phyloP scores from a whole-genome alignment of 2,888 invertebrate species.

The Aquatica leii region DNA sequence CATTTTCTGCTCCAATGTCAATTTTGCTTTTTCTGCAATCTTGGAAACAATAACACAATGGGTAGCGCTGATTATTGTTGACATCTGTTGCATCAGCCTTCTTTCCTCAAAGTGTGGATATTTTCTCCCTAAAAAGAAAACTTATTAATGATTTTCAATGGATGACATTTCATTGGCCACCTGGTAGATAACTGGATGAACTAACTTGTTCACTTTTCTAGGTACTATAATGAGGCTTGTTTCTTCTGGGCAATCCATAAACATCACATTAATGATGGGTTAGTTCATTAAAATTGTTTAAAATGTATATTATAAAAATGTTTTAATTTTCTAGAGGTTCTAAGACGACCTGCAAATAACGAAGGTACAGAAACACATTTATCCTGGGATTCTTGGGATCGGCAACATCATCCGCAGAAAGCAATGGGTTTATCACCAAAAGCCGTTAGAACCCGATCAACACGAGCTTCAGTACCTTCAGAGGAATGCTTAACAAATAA shows the following conservation, averaged over 20 bases:
- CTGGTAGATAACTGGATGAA: too few species aligned
- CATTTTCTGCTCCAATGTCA: too few species aligned
- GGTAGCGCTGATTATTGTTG: too few species aligned
- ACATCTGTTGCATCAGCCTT: too few species aligned
- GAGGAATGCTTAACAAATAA: constrained; percentile 65
- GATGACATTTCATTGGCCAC: too few species aligned
- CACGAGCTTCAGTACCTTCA: constrained; percentile 67
- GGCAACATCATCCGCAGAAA: constrained; percentile 59
- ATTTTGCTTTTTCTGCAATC: too few species aligned
- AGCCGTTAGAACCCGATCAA: constrained; percentile 59
- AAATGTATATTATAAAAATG: too few species aligned
- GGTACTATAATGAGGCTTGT: constrained; percentile 19
- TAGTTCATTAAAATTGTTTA: too few species aligned
- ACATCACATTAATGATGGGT: constrained; percentile 23
- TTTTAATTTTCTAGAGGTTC: constrained; percentile 62
- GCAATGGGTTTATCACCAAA: constrained; percentile 63
- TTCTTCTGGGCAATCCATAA: constrained; percentile 20
- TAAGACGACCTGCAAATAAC: constrained; percentile 65
- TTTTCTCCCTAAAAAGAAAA: too few species aligned
- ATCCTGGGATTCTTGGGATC: constrained; percentile 96
- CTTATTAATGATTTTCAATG: too few species aligned
- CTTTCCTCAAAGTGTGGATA: too few species aligned
- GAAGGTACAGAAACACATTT: constrained; percentile 70
- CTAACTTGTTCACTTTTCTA: constrained; percentile 2
- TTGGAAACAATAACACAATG: too few species aligned